Base-by-base conservation (phyloP, 1,140 invertebrate species). In the Macrobrachium rosenbergii region DNA sequence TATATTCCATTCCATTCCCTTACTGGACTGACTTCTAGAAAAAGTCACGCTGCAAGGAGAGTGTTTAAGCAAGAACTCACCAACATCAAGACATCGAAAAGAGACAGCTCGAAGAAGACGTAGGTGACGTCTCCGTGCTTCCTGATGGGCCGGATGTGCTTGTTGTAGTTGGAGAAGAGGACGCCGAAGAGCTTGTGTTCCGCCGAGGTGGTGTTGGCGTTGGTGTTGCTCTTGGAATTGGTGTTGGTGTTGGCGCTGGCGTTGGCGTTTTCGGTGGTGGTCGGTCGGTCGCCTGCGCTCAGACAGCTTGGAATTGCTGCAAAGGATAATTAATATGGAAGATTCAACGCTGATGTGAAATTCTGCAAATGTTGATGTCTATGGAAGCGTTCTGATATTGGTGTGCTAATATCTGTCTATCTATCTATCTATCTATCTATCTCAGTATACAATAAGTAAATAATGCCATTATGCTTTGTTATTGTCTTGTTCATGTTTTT, bases 11-110 rank as follows among this genome's bases (percentile, higher is more conserved):
- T 37, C 28, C 28, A 37, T 37, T 37, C 28, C 1, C 3, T 37
- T 37, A 37, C 28, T 37, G 28, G 3, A 37, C 28, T 37, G 28
- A 3, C 28, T 1, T 37, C 1, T 2, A 37, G 28, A 37, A 37
- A 2, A 37, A 37, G 28, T 37, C 3, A 37, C 3, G 28, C 28
- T 37, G 28, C 1, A 37, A 37, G 28, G 28, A 37, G 1, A 37
- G 28, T 37, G n/a, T n/a, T n/a, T n/a, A 37, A 37, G 7, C 6
- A 12, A 52, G 64, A 23, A 87, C 89, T 84, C 58, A 90, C 87
- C 87, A 90, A 43, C 45, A 52, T 79, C 12, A 90, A 58, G 45
- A 90, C 83, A 62, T 90, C 86, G 83, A 88, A 90, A 75, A 90
- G 89, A 5, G 89, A 79, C 58, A 88, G 67, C 64, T 88, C 80